A percentile compares a stretch with the other conserved stretches of the same genome.
These are phyloP conservation scores for Listronotus bonariensis DNA, from an alignment of 1,140 invertebrate genomes.

Conservation along the genomic window DNA sequence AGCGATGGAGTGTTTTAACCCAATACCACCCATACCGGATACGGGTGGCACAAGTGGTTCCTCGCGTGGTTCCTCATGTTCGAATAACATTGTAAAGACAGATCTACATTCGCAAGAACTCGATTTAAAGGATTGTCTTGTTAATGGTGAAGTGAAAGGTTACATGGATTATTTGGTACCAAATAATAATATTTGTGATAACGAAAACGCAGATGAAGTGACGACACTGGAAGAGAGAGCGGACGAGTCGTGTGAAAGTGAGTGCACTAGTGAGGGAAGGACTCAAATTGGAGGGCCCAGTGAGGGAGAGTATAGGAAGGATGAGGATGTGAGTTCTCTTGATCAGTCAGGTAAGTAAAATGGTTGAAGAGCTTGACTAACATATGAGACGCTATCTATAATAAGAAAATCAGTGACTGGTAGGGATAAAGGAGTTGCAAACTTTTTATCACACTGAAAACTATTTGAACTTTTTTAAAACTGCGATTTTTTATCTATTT, in stretches of 20 bases:
- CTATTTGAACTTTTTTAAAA: too few relatives aligned
- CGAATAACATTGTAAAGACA: slow-evolving; percentile 34
- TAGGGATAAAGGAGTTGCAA: too few relatives aligned
- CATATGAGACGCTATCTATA: too few relatives aligned
- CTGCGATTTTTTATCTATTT: too few relatives aligned
- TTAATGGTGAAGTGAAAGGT: slow-evolving; percentile 37
- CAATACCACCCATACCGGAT: slow-evolving; percentile 22
- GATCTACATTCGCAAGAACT: slow-evolving; percentile 28
- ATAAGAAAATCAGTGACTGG: too few relatives aligned
- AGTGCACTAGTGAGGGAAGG: slow-evolving; percentile 19
- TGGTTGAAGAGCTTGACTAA: not conserved
- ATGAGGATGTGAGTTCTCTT: slow-evolving; percentile 22
- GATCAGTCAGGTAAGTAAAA: slow-evolving; percentile 26
- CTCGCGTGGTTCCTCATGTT: slow-evolving; percentile 10
- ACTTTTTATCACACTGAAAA: too few relatives aligned
- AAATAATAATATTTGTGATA: slow-evolving; percentile 44
- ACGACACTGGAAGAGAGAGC: slow-evolving; percentile 13
- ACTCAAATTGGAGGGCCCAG: slow-evolving; percentile 15
- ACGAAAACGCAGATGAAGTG: slow-evolving; percentile 16
- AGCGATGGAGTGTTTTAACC: slow-evolving; percentile 27
- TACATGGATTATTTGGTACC: slow-evolving; percentile 21
- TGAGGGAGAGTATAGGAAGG: slow-evolving; percentile 16
- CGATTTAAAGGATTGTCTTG: slow-evolving; percentile 30
- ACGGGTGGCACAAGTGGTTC: slow-evolving; percentile 26
- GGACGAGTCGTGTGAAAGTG: slow-evolving; percentile 28